Base-by-base conservation (phyloP, 2,888 invertebrate species). In the Orthosia incerta region DNA sequence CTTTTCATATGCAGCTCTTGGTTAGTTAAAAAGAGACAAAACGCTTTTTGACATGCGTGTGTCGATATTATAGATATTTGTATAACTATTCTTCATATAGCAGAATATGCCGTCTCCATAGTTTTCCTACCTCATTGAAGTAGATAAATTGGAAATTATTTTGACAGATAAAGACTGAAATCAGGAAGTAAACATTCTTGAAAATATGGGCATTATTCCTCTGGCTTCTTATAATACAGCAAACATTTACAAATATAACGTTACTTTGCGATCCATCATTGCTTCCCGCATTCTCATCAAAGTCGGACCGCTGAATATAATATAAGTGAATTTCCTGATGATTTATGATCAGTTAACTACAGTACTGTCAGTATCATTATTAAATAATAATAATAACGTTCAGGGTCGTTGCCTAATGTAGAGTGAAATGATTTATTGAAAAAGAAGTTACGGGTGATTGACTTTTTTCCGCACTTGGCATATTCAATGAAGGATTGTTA, bases 261-360 rank as follows among this genome's bases (percentile, higher is more conserved):
- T 67, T 45, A 26, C 23, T 15, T 13, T 7, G n/a, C 51, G 9
- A 77, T 66, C 81, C 59, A 74, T 75, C 62, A 80, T 26, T 55
- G 9, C 16, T 39, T 73, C 75, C 3, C 18, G 53, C 31, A 39
- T 48, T 51, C 31, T 67, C 63, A 80, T 78, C 56, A 74, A 26
- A 59, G 18, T 20, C 23, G 13, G 9, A 39, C 31, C 23, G 18
- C 20, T n/a, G n/a, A 5, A 62, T 63, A 80, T 48, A 48, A 13
- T 16, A 16, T 2, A 1, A 39, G n/a, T 59, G 55, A 59, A 63
- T 15, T 20, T 45, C 23, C 55, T 23, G 59, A 78, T 75, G 81
- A 78, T 81, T 75, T 64, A 81, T 55, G 81, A 64, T 7, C 45
- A 23, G 53, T 80, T 80, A 77, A 80, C 26, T 63, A 56, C 55